Evolutionary conservation across 2,797 vertebrate genomes (phyloP), one percentile per base, ranked within the genome.

Genomic region (Jordanella pulchra): DNA sequence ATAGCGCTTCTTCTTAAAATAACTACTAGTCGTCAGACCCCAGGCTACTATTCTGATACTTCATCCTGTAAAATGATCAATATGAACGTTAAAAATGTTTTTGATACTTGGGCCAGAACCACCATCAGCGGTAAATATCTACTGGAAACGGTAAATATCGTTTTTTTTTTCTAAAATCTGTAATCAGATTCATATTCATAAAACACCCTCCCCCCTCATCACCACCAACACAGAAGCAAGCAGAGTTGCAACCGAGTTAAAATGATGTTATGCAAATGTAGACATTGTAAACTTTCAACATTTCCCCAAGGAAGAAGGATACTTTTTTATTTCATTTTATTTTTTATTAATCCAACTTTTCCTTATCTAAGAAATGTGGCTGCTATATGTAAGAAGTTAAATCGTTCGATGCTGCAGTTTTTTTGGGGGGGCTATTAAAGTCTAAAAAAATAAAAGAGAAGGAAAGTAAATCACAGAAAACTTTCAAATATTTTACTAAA

Each of bases 231-330:
- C 79, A 72, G 73, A 77, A 56, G 48, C 73, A 75, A 25, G 54
- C 78, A 84, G 15, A 2, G 2, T n/a, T 15, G 35, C 35, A 25
- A 35, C 35, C 42, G 42, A 7, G 25, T 9, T 63, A 63, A 83
- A 53, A 51, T 65, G 67, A 81, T 65, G 23, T 4, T 17, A 86
- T 86, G 86, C 79, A 92, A 87, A 91, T 83, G 2, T 45, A 4
- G 47, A 30, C 45, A 45, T 0, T 30, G 60, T 42, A 70, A 45
- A 15, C 17, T 64, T 45, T 0, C 32, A 47, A 0, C 67, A 35
- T 77, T 83, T 84, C 77, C 80, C 79, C 30, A 71, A 67, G 69
- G 66, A 65, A 81, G 51, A 55, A 65, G 55, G 30, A 58, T 45
- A 12, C 60, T 53, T 39, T 39, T 39, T 35, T 39, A 5, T 39